Evolutionary conservation across 2,888 invertebrate genomes (phyloP).

Genomic region (Tetranychus piercei): DNA sequence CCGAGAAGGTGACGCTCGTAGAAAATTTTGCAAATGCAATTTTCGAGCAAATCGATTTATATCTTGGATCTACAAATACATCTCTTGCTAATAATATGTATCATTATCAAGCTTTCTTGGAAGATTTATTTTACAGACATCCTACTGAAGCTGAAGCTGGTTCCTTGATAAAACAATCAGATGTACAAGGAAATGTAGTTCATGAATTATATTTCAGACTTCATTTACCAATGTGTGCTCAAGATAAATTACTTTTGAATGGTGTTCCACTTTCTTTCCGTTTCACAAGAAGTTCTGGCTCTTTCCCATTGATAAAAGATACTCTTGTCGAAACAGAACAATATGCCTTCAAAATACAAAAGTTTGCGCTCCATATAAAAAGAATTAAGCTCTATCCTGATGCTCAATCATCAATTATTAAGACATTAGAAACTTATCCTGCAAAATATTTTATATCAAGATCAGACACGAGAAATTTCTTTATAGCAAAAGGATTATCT

Average conservation of each 20-base stretch:
- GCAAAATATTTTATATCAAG: slow-evolving; percentile 26
- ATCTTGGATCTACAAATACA: background rate
- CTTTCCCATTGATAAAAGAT: background rate
- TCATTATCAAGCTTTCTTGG: background rate
- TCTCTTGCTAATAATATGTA: background rate
- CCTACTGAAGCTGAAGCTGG: background rate
- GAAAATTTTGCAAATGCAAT: background rate
- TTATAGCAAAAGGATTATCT: slow-evolving; percentile 27
- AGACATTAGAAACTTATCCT: background rate
- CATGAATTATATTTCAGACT: background rate
- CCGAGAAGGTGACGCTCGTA: background rate
- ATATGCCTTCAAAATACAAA: background rate
- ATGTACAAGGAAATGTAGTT: background rate
- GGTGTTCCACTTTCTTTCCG: background rate
- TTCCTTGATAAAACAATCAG: background rate
- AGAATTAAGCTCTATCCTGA: background rate
- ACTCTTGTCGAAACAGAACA: background rate
- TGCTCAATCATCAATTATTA: background rate
- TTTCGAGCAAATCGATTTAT: background rate
- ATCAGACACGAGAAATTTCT: slow-evolving; percentile 25
- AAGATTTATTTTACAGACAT: background rate
- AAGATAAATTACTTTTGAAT: background rate
- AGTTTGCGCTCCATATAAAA: background rate
- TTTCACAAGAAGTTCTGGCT: background rate
- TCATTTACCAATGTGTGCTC: background rate